phyloP scores from a whole-genome alignment of 2,888 invertebrate species.

The Drepana falcataria region DNA sequence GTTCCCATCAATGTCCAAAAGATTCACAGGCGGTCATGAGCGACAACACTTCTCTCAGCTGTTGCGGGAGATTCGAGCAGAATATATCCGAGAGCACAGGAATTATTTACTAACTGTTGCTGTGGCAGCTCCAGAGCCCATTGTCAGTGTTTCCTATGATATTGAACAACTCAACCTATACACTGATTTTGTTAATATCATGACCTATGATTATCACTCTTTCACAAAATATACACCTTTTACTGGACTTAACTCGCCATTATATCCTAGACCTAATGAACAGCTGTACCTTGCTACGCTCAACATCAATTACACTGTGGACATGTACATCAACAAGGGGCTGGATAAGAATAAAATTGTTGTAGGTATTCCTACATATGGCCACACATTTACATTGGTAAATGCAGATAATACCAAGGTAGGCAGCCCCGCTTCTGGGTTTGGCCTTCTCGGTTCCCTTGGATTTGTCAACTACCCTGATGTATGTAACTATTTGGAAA shows the following conservation, averaged over 20 bases:
- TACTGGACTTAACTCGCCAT: conserved; percentile 91
- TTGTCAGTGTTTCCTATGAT: conserved; percentile 88
- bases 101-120: conserved; percentile 85
- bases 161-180: conserved; percentile 87
- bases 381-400: conserved; percentile 85
- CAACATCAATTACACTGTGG: conserved; percentile 89
- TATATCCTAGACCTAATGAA: conserved; percentile 81
- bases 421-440: conserved; percentile 84
- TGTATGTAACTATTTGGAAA: conserved; percentile 82
- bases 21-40: conserved; percentile 56
- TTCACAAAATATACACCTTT: conserved; percentile 87
- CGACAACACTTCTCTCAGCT: conserved; percentile 86
- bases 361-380: conserved; percentile 92
- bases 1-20: conserved; percentile 82
- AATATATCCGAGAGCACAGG: conserved; percentile 79
- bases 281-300: conserved; percentile 82
- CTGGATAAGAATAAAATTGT: conserved; percentile 88
- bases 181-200: conserved; percentile 91
- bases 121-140: conserved; percentile 86
- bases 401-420: conserved; percentile 83
- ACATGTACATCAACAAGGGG: conserved; percentile 87
- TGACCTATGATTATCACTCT: conserved; percentile 94
- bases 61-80: conserved; percentile 84
- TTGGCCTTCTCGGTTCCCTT: conserved; percentile 81
- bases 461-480: conserved; percentile 87